Evolutionary conservation across 2,113 vertebrate species (phyloP).

Genomic region (Phasianus colchicus): DNA sequence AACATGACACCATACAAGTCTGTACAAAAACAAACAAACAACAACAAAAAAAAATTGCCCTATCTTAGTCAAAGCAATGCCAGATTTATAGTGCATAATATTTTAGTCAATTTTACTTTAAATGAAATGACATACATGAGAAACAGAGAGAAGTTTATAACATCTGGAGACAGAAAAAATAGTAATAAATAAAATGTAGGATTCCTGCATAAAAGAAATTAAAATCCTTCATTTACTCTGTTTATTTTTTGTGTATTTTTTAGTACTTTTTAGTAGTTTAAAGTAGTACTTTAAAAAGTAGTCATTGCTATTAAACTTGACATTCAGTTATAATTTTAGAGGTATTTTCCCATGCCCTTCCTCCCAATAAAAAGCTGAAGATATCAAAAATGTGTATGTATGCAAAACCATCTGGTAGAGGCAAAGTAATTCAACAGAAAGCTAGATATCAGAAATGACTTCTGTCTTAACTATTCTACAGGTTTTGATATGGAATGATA

Average conservation of each 20-base stretch:
- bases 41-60: background rate
- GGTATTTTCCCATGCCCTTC: background rate
- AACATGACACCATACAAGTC: background rate
- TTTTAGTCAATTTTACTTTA: background rate
- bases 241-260: background rate
- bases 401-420: background rate
- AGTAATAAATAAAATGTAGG: background rate
- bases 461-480: background rate
- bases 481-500: background rate
- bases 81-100: background rate
- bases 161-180: background rate
- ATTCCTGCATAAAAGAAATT: background rate
- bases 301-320: background rate
- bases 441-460: accelerated
- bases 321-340: background rate
- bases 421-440: background rate
- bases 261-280: background rate
- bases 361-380: background rate
- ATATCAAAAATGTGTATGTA: accelerated
- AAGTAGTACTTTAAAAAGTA: too few species aligned
- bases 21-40: background rate
- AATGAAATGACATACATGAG: background rate
- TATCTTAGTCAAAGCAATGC: background rate
- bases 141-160: background rate
- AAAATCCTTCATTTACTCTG: background rate